A percentile compares a stretch with the other conserved stretches of the same genome.
Evolutionary conservation across 2,797 vertebrate species (phyloP).

Genomic region (Mus minutoides): DNA sequence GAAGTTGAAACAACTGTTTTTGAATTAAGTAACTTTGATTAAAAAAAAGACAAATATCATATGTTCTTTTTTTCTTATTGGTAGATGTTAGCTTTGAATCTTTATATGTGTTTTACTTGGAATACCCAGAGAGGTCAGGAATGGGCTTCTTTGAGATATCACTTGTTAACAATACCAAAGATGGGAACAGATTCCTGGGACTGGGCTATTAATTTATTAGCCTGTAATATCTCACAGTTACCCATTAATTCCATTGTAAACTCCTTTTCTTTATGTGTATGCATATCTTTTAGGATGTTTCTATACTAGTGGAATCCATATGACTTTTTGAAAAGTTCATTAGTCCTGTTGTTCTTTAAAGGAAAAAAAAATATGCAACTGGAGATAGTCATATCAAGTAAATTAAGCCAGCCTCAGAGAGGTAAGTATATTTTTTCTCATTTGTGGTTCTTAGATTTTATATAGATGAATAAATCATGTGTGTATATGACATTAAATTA

Average conservation of each 20-base stretch:
- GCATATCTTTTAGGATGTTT: neutral
- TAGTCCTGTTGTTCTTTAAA: neutral
- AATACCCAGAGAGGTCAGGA: neutral
- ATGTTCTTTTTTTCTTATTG: neutral
- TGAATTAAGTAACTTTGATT: neutral
- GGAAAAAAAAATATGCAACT: neutral
- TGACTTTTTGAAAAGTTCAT: neutral
- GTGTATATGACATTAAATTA: neutral
- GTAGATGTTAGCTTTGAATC: neutral
- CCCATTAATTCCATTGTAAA: neutral
- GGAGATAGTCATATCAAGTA: neutral
- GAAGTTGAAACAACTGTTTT: neutral
- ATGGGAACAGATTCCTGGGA: neutral
- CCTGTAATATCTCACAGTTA: neutral
- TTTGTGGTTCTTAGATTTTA: neutral
- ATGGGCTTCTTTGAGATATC: neutral
- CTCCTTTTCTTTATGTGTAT: neutral
- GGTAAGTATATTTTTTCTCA: neutral
- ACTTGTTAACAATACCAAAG: neutral
- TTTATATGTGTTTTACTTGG: neutral
- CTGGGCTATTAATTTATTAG: neutral
- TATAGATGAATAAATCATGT: neutral
- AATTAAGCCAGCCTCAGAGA: neutral
- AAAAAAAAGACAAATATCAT: neutral
- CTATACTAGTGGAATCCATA: neutral